phyloP scores from a whole-genome alignment of 2,797 vertebrate genomes.

The Streptopelia turtur region DNA sequence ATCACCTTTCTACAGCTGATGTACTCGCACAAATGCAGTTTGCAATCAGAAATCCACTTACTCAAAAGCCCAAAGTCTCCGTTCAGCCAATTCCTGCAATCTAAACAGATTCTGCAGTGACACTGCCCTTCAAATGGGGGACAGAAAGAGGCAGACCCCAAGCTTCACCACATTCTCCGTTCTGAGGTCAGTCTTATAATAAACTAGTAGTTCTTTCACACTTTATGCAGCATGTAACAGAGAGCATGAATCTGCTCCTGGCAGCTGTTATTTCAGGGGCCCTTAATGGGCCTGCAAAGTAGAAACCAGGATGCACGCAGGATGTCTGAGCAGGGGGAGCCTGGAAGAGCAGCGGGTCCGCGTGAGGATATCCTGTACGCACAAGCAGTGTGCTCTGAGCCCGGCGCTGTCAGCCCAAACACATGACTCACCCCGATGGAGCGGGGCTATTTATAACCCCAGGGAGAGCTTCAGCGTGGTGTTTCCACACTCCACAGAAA shows the following conservation, averaged over 20 bases:
- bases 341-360: constrained; percentile 22
- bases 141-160: neutral
- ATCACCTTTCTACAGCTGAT: neutral
- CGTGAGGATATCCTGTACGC: constrained; percentile 72
- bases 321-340: constrained; percentile 47
- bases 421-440: constrained; percentile 55
- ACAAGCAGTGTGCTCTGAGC: constrained; percentile 1
- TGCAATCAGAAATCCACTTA: neutral
- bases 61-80: neutral
- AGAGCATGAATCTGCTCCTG: neutral
- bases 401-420: constrained; percentile 16
- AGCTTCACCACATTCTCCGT: neutral
- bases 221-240: neutral
- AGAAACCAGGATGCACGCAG: constrained; percentile 53
- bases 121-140: neutral
- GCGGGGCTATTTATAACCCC: constrained; percentile 41
- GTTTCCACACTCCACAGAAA: neutral
- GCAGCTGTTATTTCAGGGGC: constrained; percentile 53
- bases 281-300: neutral
- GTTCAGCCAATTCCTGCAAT: neutral
- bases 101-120: neutral
- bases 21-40: too few species aligned
- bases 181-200: neutral
- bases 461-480: neutral
- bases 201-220: neutral